These are phyloP conservation scores for Hypothenemus hampei DNA, from an alignment of 1,140 invertebrate genomes.

Conservation along the genomic window DNA sequence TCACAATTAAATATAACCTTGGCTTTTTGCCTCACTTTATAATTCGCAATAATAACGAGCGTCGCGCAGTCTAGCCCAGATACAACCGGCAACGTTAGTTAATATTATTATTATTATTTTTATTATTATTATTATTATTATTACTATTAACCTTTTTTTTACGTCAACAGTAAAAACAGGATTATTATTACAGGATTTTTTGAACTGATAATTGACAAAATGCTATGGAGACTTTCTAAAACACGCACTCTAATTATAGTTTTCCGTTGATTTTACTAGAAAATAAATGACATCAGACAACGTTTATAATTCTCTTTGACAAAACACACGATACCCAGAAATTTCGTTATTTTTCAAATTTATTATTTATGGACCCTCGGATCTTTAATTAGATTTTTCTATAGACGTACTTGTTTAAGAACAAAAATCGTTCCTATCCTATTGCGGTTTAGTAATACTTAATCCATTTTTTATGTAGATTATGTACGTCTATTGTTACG, in stretches of 20 bases:
- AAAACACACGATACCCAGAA: no score
- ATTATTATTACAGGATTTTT: background rate
- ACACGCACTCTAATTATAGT: background rate
- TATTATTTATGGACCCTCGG: no score
- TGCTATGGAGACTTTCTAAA: background rate
- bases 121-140: slow-evolving; percentile 9
- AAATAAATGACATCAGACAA: no score
- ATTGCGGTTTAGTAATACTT: no score
- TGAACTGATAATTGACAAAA: background rate
- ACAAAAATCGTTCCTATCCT: no score
- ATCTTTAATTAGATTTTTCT: no score
- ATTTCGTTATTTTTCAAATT: no score
- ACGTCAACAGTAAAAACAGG: background rate
- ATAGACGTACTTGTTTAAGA: no score
- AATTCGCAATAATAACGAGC: slow-evolving; percentile 5
- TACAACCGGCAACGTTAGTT: background rate
- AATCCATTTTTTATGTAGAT: no score
- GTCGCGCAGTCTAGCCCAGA: slow-evolving; percentile 14
- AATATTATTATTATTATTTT: background rate
- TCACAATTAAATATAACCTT: slow-evolving; percentile 21
- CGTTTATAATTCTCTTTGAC: no score
- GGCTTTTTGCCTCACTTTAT: slow-evolving; percentile 18
- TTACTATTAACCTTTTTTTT: background rate
- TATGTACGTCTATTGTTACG: no score
- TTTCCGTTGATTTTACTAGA: no score